These are phyloP conservation scores for Aporophyla nigra DNA, from an alignment of 2,888 invertebrate species.

Conservation along the genomic window DNA sequence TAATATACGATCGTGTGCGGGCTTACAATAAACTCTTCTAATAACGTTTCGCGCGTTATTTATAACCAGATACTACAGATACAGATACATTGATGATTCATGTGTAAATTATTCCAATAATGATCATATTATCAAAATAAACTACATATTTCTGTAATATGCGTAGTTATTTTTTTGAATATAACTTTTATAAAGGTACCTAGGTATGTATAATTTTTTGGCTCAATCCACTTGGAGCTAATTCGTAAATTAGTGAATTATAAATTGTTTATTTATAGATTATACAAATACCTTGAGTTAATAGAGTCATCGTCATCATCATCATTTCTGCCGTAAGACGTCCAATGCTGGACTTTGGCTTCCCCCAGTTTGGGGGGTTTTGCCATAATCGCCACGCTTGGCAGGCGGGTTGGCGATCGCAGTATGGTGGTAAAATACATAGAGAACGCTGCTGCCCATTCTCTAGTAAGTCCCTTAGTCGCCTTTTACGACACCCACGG, in stretches of 20 bases:
- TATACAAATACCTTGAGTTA: not conserved
- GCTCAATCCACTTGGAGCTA: not conserved
- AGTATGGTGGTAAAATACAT: too few species aligned
- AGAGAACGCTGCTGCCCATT: too few species aligned
- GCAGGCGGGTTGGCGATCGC: too few species aligned
- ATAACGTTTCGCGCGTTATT: constrained; percentile 16
- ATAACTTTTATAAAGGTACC: not conserved
- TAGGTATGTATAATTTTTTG: not conserved
- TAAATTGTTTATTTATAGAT: too few species aligned
- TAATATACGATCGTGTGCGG: constrained; percentile 21
- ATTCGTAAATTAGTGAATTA: too few species aligned
- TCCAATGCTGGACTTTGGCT: too few species aligned
- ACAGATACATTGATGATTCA: constrained; percentile 35
- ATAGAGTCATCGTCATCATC: too few species aligned
- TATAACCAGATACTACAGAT: not conserved
- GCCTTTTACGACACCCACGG: too few species aligned
- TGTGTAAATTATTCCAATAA: constrained; percentile 37
- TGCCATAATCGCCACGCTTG: too few species aligned
- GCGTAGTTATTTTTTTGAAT: not conserved
- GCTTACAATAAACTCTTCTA: constrained; percentile 25
- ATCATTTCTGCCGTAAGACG: too few species aligned
- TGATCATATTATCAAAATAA: constrained; percentile 40
- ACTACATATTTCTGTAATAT: constrained; percentile 18
- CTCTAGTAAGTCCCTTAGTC: too few species aligned
- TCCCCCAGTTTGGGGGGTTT: too few species aligned